phyloP scores from a whole-genome alignment of 2,113 vertebrate species.

The Theropithecus gelada region DNA sequence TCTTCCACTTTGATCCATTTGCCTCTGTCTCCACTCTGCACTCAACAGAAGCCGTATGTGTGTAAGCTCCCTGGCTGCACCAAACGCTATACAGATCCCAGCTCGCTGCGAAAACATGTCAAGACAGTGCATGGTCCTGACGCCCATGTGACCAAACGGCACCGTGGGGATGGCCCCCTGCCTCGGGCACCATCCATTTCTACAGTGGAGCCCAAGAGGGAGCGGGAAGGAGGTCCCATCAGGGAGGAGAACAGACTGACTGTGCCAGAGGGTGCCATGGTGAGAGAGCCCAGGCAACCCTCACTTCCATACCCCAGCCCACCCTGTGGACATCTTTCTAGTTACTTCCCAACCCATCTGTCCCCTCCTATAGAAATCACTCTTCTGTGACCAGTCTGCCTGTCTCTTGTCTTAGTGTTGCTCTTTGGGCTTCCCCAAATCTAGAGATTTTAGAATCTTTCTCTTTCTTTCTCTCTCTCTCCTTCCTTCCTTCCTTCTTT shows the following conservation, averaged over 20 bases:
- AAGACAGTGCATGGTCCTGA: slow-evolving; percentile 98
- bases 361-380: not conserved
- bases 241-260: slow-evolving; percentile 92
- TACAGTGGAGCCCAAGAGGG: slow-evolving; percentile 88
- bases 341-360: not conserved
- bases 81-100: slow-evolving; percentile 98
- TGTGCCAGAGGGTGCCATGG: slow-evolving; percentile 90
- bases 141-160: slow-evolving; percentile 97
- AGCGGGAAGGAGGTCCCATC: slow-evolving; percentile 84
- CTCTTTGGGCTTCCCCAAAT: not conserved
- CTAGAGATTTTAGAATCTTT: not conserved
- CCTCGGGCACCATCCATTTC: slow-evolving; percentile 79
- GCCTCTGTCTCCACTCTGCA: not conserved
- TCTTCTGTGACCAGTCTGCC: not conserved
- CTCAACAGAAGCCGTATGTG: slow-evolving; percentile 94
- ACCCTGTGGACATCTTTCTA: not conserved
- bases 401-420: not conserved
- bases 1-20: not conserved
- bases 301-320: not conserved
- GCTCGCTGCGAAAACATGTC: slow-evolving; percentile 96
- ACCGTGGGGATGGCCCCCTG: slow-evolving; percentile 90
- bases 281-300: slow-evolving; percentile 73
- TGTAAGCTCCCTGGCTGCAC: slow-evolving; percentile 98
- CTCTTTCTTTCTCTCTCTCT: too few species aligned
- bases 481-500: too few species aligned